phyloP scores from a whole-genome alignment of 2,797 vertebrate species.

The Leptatherina wallacei region DNA sequence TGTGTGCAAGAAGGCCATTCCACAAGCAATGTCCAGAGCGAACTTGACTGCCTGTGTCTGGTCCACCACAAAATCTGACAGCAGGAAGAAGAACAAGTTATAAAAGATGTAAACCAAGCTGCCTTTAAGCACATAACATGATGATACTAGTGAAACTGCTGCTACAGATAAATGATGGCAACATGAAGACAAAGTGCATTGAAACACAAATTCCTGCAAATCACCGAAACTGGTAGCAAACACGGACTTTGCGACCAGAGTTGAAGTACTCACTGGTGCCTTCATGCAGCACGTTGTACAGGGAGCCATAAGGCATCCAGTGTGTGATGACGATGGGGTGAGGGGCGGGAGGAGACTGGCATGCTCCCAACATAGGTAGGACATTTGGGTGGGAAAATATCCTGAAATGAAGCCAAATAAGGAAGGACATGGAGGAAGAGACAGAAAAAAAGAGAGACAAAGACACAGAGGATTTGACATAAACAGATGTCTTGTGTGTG shows the following conservation, averaged over 20 bases:
- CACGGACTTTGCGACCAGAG: constrained; percentile 47
- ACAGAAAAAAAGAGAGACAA: constrained; percentile 52
- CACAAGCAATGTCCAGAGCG: constrained; percentile 92
- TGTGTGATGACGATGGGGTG: constrained; percentile 95
- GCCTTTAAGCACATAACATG: constrained; percentile 7
- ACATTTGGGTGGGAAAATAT: constrained; percentile 99
- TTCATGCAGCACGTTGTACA: constrained; percentile 97
- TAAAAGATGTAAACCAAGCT: constrained; percentile 11
- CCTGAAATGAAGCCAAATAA: constrained; percentile 80
- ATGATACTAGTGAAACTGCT: constrained; percentile 9
- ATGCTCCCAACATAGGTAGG: constrained; percentile 94
- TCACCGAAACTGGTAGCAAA: constrained; percentile 27
- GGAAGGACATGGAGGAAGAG: constrained; percentile 22
- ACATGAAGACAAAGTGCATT: constrained; percentile 45
- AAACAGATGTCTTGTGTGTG: constrained; percentile 48
- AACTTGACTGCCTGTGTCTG: constrained; percentile 98
- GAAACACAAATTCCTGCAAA: constrained; percentile 43
- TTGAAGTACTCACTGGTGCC: constrained; percentile 92
- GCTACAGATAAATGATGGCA: constrained; percentile 35
- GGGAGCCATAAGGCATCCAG: constrained; percentile 97
- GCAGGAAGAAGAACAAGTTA: constrained; percentile 29
- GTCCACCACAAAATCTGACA: constrained; percentile 93
- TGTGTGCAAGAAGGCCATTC: constrained; percentile 97
- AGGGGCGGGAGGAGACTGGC: constrained; percentile 93
- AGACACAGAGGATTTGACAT: constrained; percentile 66